These are phyloP conservation scores for Lomographa bimaculata DNA, from an alignment of 2,888 invertebrate species.

Conservation along the genomic window DNA sequence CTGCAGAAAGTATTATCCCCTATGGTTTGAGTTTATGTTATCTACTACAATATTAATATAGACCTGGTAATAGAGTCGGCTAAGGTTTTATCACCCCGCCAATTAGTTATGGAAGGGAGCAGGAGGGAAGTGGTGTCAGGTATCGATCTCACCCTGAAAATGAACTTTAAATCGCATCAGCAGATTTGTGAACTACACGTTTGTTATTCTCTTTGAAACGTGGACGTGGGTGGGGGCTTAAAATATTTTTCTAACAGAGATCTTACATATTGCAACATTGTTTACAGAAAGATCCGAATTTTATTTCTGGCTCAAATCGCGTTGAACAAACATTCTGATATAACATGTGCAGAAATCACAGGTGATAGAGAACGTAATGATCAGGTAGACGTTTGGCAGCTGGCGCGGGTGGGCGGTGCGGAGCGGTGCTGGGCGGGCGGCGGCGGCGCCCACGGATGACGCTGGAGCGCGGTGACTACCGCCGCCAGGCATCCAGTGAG, in stretches of 20 bases:
- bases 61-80: no score
- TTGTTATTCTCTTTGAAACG: constrained; percentile 1
- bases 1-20: no score
- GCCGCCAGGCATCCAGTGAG: constrained; percentile 61
- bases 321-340: constrained; percentile 9
- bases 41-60: no score
- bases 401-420: constrained; percentile 62
- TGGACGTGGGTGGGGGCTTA: neutral
- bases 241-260: constrained; percentile 3
- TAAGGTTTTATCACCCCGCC: no score
- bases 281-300: constrained; percentile 15
- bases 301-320: constrained; percentile 9
- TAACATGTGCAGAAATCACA: constrained; percentile 16
- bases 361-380: constrained; percentile 27
- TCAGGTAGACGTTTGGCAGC: constrained; percentile 50
- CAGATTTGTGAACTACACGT: neutral
- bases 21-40: no score
- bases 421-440: constrained; percentile 53
- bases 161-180: no score
- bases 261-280: constrained; percentile 10
- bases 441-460: constrained; percentile 48
- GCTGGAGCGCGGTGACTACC: constrained; percentile 48
- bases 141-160: no score
- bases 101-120: no score
- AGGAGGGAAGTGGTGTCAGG: no score